These are phyloP conservation scores for Scaptomyza caliginosa DNA, from an alignment of 2,888 invertebrate species.

Conservation along the genomic window DNA sequence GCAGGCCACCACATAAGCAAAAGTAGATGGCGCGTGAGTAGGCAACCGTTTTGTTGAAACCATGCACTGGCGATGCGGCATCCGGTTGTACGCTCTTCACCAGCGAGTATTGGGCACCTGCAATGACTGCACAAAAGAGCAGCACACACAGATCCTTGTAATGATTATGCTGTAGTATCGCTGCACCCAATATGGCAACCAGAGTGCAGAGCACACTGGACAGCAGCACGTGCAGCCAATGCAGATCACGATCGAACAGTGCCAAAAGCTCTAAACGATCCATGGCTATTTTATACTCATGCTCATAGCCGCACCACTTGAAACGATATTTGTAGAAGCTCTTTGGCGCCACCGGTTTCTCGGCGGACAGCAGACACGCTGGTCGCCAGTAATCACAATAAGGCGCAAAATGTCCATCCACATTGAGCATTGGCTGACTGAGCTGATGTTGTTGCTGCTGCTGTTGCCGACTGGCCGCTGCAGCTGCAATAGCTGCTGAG, in stretches of 20 bases:
- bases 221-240: constrained; percentile 89
- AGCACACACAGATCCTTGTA: constrained; percentile 97
- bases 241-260: constrained; percentile 94
- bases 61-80: constrained; percentile 99
- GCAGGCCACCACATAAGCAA: constrained; percentile 89
- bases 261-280: constrained; percentile 96
- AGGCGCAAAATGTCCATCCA: constrained; percentile 80
- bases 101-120: constrained; percentile 98
- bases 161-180: constrained; percentile 92
- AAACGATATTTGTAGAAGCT: constrained; percentile 84
- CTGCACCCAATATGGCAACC: constrained; percentile 94
- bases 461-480: constrained; percentile 7
- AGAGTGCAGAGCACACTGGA: constrained; percentile 92
- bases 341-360: constrained; percentile 81
- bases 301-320: constrained; percentile 80
- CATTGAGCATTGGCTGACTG: constrained; percentile 77
- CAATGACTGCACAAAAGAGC: constrained; percentile 98
- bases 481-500: constrained; percentile 29
- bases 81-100: constrained; percentile 99
- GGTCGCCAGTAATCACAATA: constrained; percentile 84
- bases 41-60: constrained; percentile 97
- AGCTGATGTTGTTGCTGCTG: constrained; percentile 48
- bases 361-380: constrained; percentile 80
- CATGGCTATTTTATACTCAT: constrained; percentile 90
- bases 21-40: constrained; percentile 98